Evolutionary conservation across 1,140 invertebrate genomes (phyloP), one percentile per base, ranked within the genome.

Genomic region (Drosophila jambulina): DNA sequence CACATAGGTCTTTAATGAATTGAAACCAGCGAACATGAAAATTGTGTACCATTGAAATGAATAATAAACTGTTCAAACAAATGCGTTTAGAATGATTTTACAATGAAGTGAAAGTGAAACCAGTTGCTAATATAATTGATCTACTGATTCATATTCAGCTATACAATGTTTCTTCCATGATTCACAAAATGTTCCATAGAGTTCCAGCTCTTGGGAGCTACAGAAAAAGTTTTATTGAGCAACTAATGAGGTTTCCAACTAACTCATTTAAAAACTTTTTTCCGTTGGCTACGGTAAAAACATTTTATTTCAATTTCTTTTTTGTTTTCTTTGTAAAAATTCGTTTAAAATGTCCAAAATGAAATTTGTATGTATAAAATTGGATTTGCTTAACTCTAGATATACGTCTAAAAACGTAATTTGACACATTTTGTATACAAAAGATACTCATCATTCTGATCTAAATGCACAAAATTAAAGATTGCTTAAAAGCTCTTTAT

Each of bases 11-110:
- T 10, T 63, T 49, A 78, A 70, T 32, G 43, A 57, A 60, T 43
- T 62, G 58, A 65, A 74, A 68, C 80, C 68, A 82, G 43, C 75
- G 63, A 80, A 75, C 56, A 75, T 62, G 61, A 40, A 42, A 75
- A 60, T 65, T 80, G 58, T 72, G 48, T 79, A 79, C 59, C 34
- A 64, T 45, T 56, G 63, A 67, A 80, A 58, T 48, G 25, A 75
- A 80, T 80, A 59, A 59, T 67, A 64, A 68, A 77, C 40, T 68
- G 56, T 68, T 40, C 62, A 68, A 77, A 36, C 12, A 68, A 77
- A 23, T 12, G 34, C 25, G 23, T 25, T 15, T 42, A 3, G 29
- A 63, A 19, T 48, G 2, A 10, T 12, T 23, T 54, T 1, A 19
- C 9, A 21, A 4, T 21, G 21, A 12, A 12, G 6, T 32, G 5